Conservation (phyloP, 2,797 vertebrate genomes). For the Strix occidentalis region DNA sequence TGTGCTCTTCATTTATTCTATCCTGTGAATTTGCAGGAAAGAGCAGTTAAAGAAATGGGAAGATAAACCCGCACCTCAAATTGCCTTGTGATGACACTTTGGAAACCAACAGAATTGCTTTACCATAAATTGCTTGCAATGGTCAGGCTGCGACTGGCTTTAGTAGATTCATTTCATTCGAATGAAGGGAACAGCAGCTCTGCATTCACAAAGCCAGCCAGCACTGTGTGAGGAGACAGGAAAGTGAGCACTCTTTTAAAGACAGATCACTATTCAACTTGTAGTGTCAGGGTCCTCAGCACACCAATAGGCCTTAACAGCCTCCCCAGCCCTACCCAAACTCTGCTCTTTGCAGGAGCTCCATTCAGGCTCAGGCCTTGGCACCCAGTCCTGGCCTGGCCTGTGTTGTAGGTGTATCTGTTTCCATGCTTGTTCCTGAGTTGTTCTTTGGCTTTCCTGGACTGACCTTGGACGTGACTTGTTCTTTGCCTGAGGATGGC, state of each 20-base stretch:
- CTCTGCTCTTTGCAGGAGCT: not conserved
- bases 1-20: not conserved
- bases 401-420: not conserved
- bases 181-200: not conserved
- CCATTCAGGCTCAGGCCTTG: not conserved
- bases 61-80: not conserved
- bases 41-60: conserved; percentile 29
- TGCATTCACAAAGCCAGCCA: not conserved
- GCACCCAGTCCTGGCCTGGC: not conserved
- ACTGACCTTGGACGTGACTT: not conserved
- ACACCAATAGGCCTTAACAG: not conserved
- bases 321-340: not conserved
- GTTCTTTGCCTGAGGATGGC: not conserved
- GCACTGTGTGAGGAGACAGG: not conserved
- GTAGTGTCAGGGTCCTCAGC: not conserved
- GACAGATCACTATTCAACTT: not conserved
- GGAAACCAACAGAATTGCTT: not conserved
- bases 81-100: not conserved
- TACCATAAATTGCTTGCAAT: not conserved
- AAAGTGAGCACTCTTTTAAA: not conserved
- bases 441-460: not conserved
- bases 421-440: not conserved
- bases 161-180: not conserved
- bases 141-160: not conserved
- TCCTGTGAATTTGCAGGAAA: not conserved